Base-by-base conservation (phyloP, 2,113 vertebrate species). In the Pseudopodoces humilis region DNA sequence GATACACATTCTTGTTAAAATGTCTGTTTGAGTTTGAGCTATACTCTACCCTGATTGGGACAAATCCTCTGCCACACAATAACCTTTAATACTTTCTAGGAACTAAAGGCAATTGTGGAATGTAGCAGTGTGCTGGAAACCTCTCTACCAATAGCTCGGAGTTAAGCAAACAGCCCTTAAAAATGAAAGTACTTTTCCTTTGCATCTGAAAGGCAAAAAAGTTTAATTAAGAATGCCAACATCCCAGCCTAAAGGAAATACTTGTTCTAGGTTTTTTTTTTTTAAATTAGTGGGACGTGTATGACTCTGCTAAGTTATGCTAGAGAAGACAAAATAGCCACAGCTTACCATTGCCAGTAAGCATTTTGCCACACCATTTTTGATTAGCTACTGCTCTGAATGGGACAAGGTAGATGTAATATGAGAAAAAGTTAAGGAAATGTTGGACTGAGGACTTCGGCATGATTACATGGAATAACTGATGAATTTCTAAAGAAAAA, bases 181-280 rank as follows among this genome's bases (percentile, higher is more conserved):
- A 84, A 79, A 90, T 92, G 44, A 76, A 92, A 96, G 30, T 20
- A 7, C 1, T 86, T 82, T 77, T 71, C 43, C 55, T 90, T 83
- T 91, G 21, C 91, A 88, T 91, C 50, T 94, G 60, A 94, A 97
- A 92, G 49, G 77, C 52, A 94, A 94, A 91, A n/a, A 86, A 83
- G 23, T 85, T 95, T 77, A 94, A 86, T 84, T 78, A 93, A 96
- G 50, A 94, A 82, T 58, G 23, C 39, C 39, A 39, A 62, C 90
- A 81, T 81, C n/a, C 59, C 30, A 81, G 39, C 68, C 63, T 87
- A 96, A 75, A 88, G 37, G 52, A 91, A 95, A 94, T 84, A 80
- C 37, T 39, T 39, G 39, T 39, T 39, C 39, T 39, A 39, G 39
- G 11, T 39, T 39, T 82, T 44, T 22, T 41, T 44, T 77, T 41